Conservation (phyloP, 2,113 vertebrate genomes). For the Tragelaphus strepsiceros region DNA sequence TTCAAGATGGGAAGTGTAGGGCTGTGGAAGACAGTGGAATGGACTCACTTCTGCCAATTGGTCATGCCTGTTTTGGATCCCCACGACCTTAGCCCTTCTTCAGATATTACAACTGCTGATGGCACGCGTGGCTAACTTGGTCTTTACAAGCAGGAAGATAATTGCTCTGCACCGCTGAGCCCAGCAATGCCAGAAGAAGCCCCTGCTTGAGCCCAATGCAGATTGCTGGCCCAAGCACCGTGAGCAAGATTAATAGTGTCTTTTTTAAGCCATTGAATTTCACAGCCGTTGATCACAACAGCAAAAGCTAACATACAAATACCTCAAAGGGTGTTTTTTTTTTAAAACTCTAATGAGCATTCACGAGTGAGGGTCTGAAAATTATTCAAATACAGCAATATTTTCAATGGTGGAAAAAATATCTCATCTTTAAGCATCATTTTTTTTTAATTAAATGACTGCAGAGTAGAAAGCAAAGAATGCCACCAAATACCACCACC, state of each 20-base stretch:
- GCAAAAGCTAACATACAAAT: neutral
- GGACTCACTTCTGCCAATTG: no score
- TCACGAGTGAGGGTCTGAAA: neutral
- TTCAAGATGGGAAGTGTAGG: neutral
- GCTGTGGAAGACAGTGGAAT: neutral
- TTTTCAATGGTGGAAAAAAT: neutral
- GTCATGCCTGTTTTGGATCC: accelerated
- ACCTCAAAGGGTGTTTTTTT: neutral
- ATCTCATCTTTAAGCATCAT: neutral
- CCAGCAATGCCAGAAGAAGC: neutral
- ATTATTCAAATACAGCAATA: neutral
- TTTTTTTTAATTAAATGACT: neutral
- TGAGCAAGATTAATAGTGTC: accelerated
- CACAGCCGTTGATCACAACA: neutral
- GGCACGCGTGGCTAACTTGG: neutral
- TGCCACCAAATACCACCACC: neutral
- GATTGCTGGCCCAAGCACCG: neutral
- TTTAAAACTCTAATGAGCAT: neutral
- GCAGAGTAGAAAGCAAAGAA: neutral
- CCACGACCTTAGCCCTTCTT: neutral
- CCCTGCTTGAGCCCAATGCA: neutral
- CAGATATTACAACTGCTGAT: neutral
- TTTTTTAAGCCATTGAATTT: neutral
- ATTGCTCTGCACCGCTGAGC: accelerated
- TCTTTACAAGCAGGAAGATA: neutral